Percentiles rank a stretch among this genome's conserved stretches.
phyloP scores from a whole-genome alignment of 2,888 invertebrate genomes.

The Philhelius pedissequus region DNA sequence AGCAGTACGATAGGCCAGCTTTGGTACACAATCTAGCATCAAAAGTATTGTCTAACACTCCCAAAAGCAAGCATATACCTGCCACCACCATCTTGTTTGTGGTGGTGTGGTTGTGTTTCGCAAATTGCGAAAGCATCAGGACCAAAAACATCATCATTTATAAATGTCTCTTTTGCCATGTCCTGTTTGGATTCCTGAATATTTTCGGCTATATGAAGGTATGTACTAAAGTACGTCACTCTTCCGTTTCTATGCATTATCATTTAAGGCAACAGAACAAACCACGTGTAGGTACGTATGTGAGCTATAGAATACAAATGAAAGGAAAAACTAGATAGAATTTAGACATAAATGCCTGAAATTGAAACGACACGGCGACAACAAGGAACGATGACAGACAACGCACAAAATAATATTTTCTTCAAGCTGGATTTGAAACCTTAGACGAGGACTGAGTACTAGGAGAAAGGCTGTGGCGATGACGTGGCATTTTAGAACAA shows the following conservation, averaged over 20 bases:
- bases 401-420: constrained; percentile 36
- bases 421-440: not conserved
- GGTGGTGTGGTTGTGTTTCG: constrained; percentile 9
- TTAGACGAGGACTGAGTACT: not conserved
- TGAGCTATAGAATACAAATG: not conserved
- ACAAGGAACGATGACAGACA: not conserved
- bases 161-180: constrained; percentile 23
- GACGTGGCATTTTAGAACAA: constrained; percentile 36
- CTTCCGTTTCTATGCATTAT: not conserved
- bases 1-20: not conserved
- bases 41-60: constrained; percentile 17
- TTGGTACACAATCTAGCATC: not conserved
- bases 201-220: not conserved
- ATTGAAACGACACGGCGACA: constrained; percentile 24
- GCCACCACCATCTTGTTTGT: constrained; percentile 12
- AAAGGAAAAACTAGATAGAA: constrained; percentile 12
- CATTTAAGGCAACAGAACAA: constrained; percentile 17
- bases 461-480: not conserved
- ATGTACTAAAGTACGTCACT: not conserved
- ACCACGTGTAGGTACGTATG: too few relatives aligned
- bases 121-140: not conserved
- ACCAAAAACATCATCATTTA: constrained; percentile 3
- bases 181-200: constrained; percentile 17
- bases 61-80: constrained; percentile 20
- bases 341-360: constrained; percentile 41